Percentiles rank a stretch among this genome's conserved stretches.
Evolutionary conservation across 2,888 invertebrate species (phyloP).

Genomic region (Pterobdella sp.): DNA sequence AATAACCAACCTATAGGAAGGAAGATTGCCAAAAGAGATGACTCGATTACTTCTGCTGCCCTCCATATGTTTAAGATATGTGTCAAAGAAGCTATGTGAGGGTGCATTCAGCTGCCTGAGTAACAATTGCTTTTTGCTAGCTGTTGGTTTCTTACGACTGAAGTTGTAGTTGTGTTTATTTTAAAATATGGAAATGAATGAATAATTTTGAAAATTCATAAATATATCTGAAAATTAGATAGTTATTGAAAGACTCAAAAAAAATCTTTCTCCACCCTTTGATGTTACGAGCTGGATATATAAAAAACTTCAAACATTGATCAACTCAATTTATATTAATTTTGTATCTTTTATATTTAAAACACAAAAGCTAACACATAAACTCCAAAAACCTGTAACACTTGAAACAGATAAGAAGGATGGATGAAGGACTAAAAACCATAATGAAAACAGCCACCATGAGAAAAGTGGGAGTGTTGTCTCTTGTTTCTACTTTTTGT

Average conservation of each 20-base stretch:
- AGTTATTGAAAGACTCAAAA: no score
- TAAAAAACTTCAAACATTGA: no score
- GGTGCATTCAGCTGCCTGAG: background rate
- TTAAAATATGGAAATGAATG: background rate
- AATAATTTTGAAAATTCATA: background rate
- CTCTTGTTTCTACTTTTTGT: background rate
- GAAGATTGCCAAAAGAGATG: constrained; percentile 52
- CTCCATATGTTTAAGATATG: background rate
- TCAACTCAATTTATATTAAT: no score
- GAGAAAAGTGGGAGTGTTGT: constrained; percentile 31
- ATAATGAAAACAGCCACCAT: constrained; percentile 52
- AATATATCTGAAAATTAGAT: no score
- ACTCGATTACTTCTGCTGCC: constrained; percentile 34
- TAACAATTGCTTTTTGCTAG: constrained; percentile 4
- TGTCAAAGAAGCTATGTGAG: background rate
- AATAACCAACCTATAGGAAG: constrained; percentile 48
- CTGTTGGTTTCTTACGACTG: constrained; percentile 1
- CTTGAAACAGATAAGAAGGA: constrained; percentile 50
- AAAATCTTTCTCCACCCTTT: background rate
- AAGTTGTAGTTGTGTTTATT: background rate
- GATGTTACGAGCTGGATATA: no score
- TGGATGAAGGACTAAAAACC: constrained; percentile 48
- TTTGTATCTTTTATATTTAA: no score
- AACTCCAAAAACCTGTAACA: constrained; percentile 49
- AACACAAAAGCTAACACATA: background rate